A percentile compares a stretch with the other conserved stretches of the same genome.
These are phyloP conservation scores for Chiridota heheva DNA, from an alignment of 35 echinoderm and acorn worm genomes.

Conservation along the genomic window DNA sequence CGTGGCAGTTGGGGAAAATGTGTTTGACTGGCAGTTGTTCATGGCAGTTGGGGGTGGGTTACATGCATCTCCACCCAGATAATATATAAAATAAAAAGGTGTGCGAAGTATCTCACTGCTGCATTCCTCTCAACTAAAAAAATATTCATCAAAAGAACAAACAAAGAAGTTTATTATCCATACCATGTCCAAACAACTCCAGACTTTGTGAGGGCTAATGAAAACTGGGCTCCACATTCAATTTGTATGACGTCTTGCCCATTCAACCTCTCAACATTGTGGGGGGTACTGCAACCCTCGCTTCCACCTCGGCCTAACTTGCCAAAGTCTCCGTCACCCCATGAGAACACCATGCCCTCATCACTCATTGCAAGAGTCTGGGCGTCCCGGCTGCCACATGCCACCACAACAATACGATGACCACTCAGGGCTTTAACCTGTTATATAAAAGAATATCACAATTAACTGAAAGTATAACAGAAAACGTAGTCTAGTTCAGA, in stretches of 20 bases:
- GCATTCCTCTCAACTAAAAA: no score
- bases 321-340: constrained; percentile 98
- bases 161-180: not conserved
- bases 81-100: no score
- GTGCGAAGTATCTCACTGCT: no score
- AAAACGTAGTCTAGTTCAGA: no score
- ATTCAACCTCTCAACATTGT: constrained; percentile 92
- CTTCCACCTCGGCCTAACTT: constrained; percentile 93
- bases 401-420: constrained; percentile 68
- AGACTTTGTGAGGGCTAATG: constrained; percentile 79
- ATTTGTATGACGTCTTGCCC: constrained; percentile 93
- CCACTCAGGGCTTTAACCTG: constrained; percentile 85
- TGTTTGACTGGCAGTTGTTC: no score
- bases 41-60: no score
- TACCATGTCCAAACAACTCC: constrained; percentile 96
- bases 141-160: no score
- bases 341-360: constrained; percentile 92
- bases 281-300: constrained; percentile 84
- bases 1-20: no score
- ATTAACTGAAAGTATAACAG: no score
- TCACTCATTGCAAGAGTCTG: constrained; percentile 90
- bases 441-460: not conserved
- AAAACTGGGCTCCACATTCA: constrained; percentile 97
- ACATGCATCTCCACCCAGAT: no score
- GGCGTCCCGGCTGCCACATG: constrained; percentile 93